Percentiles rank a stretch among this genome's conserved stretches.
These are phyloP conservation scores for Phania funesta DNA, from an alignment of 2,888 invertebrate species.

Conservation along the genomic window DNA sequence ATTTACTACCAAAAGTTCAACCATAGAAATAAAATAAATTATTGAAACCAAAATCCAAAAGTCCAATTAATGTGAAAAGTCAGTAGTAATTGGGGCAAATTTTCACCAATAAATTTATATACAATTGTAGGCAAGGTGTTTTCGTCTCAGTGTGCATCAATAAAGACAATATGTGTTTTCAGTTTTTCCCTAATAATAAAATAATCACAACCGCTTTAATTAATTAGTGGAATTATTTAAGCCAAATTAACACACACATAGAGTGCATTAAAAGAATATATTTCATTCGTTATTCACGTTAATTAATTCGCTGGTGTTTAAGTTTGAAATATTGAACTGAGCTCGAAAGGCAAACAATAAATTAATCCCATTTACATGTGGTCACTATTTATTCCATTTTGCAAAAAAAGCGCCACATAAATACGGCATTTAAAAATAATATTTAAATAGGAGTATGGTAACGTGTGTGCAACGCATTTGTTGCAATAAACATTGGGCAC, in stretches of 20 bases:
- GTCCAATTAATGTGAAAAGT: too few relatives aligned
- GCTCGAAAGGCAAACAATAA: not conserved
- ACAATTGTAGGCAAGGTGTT: too few relatives aligned
- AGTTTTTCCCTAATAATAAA: too few relatives aligned
- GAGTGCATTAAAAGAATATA: not conserved
- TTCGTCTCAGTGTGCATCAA: too few relatives aligned
- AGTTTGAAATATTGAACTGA: not conserved
- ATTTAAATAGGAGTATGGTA: not conserved
- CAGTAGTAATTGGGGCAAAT: too few relatives aligned
- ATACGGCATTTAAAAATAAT: slow-evolving; percentile 14
- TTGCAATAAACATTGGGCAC: not conserved
- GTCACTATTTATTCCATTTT: slow-evolving; percentile 21
- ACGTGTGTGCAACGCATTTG: not conserved
- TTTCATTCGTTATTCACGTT: not conserved
- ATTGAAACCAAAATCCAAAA: too few relatives aligned
- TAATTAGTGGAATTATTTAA: not conserved
- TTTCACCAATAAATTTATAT: too few relatives aligned
- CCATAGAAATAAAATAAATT: too few relatives aligned
- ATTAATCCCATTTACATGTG: slow-evolving; percentile 20
- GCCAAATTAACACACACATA: not conserved
- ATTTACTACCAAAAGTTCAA: too few relatives aligned
- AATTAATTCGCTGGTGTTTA: slow-evolving; percentile 14
- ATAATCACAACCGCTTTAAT: not conserved
- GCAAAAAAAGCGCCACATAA: slow-evolving; percentile 10
- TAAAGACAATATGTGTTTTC: too few relatives aligned